Conservation (phyloP, 2,888 invertebrate genomes). For the Ennomos fuscantarius region DNA sequence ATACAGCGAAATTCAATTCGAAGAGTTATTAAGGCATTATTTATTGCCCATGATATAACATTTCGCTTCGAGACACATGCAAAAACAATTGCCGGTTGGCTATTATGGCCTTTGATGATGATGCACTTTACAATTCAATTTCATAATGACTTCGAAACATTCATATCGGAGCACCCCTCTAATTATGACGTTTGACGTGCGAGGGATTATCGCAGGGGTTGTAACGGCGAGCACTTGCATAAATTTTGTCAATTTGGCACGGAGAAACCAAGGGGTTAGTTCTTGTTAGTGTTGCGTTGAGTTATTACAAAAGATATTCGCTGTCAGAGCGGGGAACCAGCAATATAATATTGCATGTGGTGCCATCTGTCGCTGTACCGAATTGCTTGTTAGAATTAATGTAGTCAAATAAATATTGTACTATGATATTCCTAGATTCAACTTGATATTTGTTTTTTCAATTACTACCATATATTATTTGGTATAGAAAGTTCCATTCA, state of each 20-base stretch:
- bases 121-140: conserved; percentile 27
- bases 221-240: conserved; percentile 66
- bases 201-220: conserved; percentile 53
- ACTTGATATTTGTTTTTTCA: no score
- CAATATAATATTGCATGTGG: conserved; percentile 23
- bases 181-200: conserved; percentile 79
- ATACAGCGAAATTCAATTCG: conserved; percentile 10
- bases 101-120: conserved; percentile 21
- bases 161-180: conserved; percentile 49
- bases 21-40: conserved; percentile 15
- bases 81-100: conserved; percentile 10
- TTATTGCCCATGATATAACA: conserved; percentile 5
- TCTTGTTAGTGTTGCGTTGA: conserved; percentile 35
- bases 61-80: not conserved
- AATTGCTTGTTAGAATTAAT: not conserved
- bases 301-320: conserved; percentile 46
- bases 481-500: no score
- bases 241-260: conserved; percentile 82
- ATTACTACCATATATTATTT: no score
- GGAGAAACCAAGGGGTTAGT: conserved; percentile 48
- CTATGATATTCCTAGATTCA: no score
- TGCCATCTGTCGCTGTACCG: conserved; percentile 21
- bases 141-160: conserved; percentile 25
- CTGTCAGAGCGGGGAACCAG: conserved; percentile 24
- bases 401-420: no score